phyloP scores from a whole-genome alignment of 1,140 invertebrate genomes.

The Leptinotarsa texana region DNA sequence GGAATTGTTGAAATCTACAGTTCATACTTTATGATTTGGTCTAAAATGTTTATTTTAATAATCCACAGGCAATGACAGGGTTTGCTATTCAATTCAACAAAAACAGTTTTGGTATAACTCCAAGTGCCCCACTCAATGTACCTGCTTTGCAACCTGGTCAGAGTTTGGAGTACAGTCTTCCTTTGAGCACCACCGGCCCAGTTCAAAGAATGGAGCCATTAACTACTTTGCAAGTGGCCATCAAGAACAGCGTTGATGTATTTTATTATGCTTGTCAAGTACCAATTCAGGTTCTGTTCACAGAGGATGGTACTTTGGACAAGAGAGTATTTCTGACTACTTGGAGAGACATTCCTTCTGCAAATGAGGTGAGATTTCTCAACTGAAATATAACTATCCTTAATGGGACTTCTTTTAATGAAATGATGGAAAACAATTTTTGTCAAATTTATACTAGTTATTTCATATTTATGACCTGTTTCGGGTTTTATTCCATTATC shows the following conservation, averaged over 20 bases:
- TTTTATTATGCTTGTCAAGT: conserved; percentile 97
- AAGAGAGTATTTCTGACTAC: conserved; percentile 71
- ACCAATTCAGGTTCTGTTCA: conserved; percentile 91
- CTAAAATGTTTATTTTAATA: too few species aligned
- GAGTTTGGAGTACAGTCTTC: conserved; percentile 75
- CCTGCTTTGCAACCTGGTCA: conserved; percentile 84
- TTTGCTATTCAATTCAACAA: conserved; percentile 97
- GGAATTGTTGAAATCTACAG: too few species aligned
- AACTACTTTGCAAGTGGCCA: conserved; percentile 93
- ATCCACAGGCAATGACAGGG: conserved; percentile 1
- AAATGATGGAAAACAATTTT: too few species aligned
- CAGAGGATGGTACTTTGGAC: conserved; percentile 97
- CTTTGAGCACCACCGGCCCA: conserved; percentile 83
- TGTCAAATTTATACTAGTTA: too few species aligned
- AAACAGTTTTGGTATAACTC: conserved; percentile 95
- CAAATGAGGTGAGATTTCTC: too few species aligned
- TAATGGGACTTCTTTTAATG: too few species aligned
- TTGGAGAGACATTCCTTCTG: background rate
- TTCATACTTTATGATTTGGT: too few species aligned
- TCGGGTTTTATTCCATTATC: too few species aligned
- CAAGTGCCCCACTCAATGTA: conserved; percentile 80
- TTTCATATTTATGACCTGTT: too few species aligned
- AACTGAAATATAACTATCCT: too few species aligned
- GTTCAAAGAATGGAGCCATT: conserved; percentile 97
- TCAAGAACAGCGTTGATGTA: conserved; percentile 99